Evolutionary conservation across 2,797 vertebrate species (phyloP), one percentile per base, ranked within the genome.

Genomic region (Centropyge bicolor): DNA sequence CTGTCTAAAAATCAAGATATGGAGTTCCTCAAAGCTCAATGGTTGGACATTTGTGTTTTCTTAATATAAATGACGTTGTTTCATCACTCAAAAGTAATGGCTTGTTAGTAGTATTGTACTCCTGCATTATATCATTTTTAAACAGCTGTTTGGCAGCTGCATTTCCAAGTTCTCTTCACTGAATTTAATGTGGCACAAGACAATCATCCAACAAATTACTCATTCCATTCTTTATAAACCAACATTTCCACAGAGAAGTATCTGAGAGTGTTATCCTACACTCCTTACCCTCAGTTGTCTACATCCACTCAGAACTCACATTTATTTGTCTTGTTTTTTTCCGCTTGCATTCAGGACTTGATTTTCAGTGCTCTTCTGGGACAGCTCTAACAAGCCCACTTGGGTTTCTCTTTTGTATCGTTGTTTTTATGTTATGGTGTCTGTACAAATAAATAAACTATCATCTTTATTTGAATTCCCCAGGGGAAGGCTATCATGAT

Each of bases 351-450:
- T 38, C 22, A 36, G n/a, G 60, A 59, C 64, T 68, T 69, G 20
- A 75, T 51, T 75, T 59, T 68, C 36, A 70, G 3, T 10, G 38
- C 64, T 84, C 76, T 75, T 65, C 4, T 13, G 63, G 60, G 64
- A 85, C 27, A 48, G 3, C 36, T 70, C 38, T 55, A 31, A 43
- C 49, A 55, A 64, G 61, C 41, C 76, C 76, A 56, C 51, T 11
- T 55, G 63, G 43, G 46, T 27, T 22, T 72, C 56, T 24, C 22
- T 54, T 66, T 57, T 66, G 6, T n/a, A n/a, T 74, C 20, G 66
- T 63, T 79, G 9, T 59, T 46, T 65, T 64, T 48, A 8, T 60
- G 54, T 63, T 2, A 51, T 43, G 6, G 31, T 27, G 43, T 51
- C 31, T 64, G 36, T 41, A 8, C 35, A 54, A 16, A 70, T 46